A percentile compares a stretch with the other conserved stretches of the same genome.
These are phyloP conservation scores for Volucella inflata DNA, from an alignment of 2,888 invertebrate species.

Conservation along the genomic window DNA sequence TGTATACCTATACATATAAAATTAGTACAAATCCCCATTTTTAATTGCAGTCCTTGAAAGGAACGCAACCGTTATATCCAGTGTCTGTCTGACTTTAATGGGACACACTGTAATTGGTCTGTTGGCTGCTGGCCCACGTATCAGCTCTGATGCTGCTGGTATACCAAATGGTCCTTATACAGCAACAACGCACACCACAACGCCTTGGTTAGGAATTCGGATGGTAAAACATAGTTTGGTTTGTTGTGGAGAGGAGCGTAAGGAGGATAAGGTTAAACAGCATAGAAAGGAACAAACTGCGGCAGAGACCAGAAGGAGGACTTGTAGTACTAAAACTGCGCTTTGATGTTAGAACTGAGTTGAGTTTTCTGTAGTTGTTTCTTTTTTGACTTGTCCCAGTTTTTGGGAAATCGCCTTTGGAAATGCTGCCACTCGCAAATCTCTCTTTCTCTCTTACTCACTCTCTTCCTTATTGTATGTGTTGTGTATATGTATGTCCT, in stretches of 20 bases:
- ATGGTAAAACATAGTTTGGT: too few relatives aligned
- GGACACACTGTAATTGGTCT: slow-evolving; percentile 61
- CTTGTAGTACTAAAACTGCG: slow-evolving; percentile 17
- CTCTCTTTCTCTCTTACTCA: too few relatives aligned
- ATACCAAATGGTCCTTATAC: slow-evolving; percentile 27
- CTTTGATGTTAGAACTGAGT: slow-evolving; percentile 25
- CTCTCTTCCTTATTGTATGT: not conserved
- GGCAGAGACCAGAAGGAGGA: slow-evolving; percentile 42
- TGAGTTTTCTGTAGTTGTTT: not conserved
- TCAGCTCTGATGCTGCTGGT: slow-evolving; percentile 15
- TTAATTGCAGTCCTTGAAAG: slow-evolving; percentile 64
- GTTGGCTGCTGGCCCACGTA: slow-evolving; percentile 27
- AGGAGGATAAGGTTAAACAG: slow-evolving; percentile 40
- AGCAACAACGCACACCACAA: slow-evolving; percentile 36
- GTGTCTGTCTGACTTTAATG: slow-evolving; percentile 54
- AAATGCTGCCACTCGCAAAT: slow-evolving; percentile 28
- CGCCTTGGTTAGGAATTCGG: slow-evolving; percentile 5
- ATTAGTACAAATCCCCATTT: slow-evolving; percentile 49
- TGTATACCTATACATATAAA: slow-evolving; percentile 20
- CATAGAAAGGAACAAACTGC: slow-evolving; percentile 56
- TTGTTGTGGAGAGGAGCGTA: too few relatives aligned
- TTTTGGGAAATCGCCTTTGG: slow-evolving; percentile 8
- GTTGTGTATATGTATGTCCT: slow-evolving; percentile 7
- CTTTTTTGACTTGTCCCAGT: not conserved
- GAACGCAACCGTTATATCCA: slow-evolving; percentile 11